Percentiles rank a stretch among this genome's conserved stretches.
Conservation (phyloP, 30 jellyfish, hydroid and myxozoan genomes). For the Cassiopea andromeda region DNA sequence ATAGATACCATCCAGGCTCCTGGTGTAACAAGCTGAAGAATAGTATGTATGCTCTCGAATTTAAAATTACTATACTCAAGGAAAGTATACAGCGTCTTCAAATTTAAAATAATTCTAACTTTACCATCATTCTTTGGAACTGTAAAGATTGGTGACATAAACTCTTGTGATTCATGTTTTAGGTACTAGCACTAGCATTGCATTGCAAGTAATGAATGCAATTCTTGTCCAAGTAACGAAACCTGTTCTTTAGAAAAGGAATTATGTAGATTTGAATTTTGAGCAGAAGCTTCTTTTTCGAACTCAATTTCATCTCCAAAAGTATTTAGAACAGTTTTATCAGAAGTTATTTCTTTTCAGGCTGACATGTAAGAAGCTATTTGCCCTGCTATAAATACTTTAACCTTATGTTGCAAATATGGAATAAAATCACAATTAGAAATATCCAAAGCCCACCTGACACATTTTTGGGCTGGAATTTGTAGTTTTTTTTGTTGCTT, state of each 20-base stretch:
- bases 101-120: constrained; percentile 27
- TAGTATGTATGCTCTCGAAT: constrained; percentile 31
- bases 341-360: not conserved
- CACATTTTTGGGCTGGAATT: not conserved
- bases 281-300: not conserved
- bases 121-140: constrained; percentile 49
- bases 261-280: not conserved
- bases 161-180: not conserved
- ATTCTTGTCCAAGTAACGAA: constrained; percentile 1
- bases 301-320: not conserved
- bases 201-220: not conserved
- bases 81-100: constrained; percentile 2
- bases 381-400: not conserved
- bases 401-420: no score
- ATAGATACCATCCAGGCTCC: no score
- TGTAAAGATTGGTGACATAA: not conserved
- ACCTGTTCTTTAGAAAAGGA: constrained; percentile 27
- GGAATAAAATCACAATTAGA: no score
- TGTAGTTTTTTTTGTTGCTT: not conserved
- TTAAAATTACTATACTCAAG: constrained; percentile 29
- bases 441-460: not conserved
- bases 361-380: not conserved
- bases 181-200: constrained; percentile 17
- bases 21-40: no score
- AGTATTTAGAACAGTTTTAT: not conserved